phyloP scores from a whole-genome alignment of 2,113 vertebrate species.

The Poicephalus gulielmi region DNA sequence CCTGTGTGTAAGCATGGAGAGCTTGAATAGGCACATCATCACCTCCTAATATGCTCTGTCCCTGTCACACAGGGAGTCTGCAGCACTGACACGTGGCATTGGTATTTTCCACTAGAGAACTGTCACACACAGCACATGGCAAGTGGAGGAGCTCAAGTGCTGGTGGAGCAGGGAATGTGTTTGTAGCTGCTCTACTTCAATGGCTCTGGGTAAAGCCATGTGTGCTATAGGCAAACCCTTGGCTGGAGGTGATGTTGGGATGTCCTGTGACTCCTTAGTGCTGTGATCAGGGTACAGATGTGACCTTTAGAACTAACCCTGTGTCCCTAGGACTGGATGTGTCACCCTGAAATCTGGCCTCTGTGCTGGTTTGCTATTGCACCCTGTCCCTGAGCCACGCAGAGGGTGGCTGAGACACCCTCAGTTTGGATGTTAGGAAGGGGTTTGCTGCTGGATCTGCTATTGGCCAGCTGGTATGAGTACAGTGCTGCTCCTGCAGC shows the following conservation, averaged over 20 bases:
- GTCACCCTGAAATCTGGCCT: background rate
- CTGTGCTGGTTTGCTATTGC: background rate
- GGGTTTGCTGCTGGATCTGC: background rate
- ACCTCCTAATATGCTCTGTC: background rate
- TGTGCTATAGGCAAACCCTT: background rate
- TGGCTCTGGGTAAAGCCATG: background rate
- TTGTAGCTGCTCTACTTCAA: background rate
- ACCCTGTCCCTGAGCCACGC: background rate
- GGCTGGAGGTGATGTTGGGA: background rate
- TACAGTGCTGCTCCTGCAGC: background rate
- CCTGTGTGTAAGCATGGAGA: background rate
- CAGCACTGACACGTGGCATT: background rate
- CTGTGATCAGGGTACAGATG: background rate
- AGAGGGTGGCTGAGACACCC: background rate
- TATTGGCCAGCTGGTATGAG: background rate
- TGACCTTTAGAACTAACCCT: background rate
- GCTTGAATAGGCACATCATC: background rate
- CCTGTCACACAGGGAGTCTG: background rate
- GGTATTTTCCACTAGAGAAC: slow-evolving; percentile 45
- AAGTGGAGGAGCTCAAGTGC: background rate
- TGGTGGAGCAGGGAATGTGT: background rate
- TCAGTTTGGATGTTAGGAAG: background rate
- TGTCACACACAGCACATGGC: background rate
- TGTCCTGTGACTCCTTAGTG: background rate
- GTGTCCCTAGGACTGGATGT: accelerated